phyloP scores from a whole-genome alignment of 2,888 invertebrate species.

The Leptinotarsa rubiginosa region DNA sequence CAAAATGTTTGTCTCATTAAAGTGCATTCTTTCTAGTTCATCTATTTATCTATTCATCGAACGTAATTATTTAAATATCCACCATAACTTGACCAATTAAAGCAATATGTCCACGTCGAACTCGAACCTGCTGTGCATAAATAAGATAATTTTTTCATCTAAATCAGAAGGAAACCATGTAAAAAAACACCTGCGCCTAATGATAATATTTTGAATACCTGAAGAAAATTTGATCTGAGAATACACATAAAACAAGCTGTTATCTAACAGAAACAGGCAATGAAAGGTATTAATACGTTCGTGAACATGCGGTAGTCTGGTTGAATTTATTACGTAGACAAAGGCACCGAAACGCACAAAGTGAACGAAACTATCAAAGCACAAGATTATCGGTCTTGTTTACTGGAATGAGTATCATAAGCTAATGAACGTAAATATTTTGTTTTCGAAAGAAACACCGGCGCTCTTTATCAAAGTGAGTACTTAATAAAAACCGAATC shows the following conservation, averaged over 20 bases:
- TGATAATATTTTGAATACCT: conserved; percentile 30
- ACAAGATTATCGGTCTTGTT: conserved; percentile 27
- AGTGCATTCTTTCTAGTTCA: background rate
- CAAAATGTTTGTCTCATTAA: background rate
- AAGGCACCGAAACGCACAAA: conserved; percentile 18
- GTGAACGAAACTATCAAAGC: conserved; percentile 23
- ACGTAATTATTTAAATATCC: conserved; percentile 2
- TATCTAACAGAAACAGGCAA: conserved; percentile 4
- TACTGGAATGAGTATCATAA: conserved; percentile 11
- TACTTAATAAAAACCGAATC: conserved; percentile 6
- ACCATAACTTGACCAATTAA: conserved; percentile 1
- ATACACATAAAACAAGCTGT: background rate
- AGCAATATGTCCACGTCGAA: background rate
- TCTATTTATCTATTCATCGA: background rate
- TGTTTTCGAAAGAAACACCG: background rate
- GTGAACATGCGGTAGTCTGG: background rate
- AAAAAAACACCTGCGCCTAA: conserved; percentile 17
- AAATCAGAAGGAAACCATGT: background rate
- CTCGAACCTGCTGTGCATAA: background rate
- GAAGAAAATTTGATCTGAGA: background rate
- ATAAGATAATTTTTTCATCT: background rate
- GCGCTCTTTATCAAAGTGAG: background rate
- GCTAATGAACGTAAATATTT: conserved; percentile 15
- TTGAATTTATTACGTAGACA: conserved; percentile 12
- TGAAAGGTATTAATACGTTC: background rate